These are phyloP conservation scores for Dallia pectoralis DNA, from an alignment of 2,797 vertebrate species.

Conservation along the genomic window DNA sequence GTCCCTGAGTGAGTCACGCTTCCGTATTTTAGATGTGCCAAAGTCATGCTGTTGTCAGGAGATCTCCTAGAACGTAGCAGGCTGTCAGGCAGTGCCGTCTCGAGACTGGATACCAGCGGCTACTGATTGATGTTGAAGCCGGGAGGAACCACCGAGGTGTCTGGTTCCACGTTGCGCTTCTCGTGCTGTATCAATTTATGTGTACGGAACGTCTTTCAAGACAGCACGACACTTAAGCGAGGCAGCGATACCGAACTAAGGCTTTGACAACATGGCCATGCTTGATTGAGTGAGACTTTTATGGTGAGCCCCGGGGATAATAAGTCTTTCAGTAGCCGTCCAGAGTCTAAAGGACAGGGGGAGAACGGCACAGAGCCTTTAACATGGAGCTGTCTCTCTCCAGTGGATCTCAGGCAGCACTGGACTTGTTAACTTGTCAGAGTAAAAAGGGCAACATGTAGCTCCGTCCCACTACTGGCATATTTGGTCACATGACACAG, in stretches of 20 bases:
- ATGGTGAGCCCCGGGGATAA: constrained; percentile 47
- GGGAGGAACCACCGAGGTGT: constrained; percentile 28
- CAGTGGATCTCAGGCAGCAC: background rate
- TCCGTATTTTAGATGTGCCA: constrained; percentile 41
- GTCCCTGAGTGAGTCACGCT: constrained; percentile 43
- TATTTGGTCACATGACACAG: constrained; percentile 12
- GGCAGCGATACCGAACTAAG: constrained; percentile 27
- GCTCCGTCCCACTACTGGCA: constrained; percentile 15
- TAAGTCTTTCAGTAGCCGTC: constrained; percentile 46
- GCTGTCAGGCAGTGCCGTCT: constrained; percentile 34
- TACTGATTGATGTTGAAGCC: constrained; percentile 40
- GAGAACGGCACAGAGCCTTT: constrained; percentile 16
- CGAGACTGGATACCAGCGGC: constrained; percentile 11
- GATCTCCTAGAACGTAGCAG: constrained; percentile 17
- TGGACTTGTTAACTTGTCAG: constrained; percentile 51
- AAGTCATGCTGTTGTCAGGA: constrained; percentile 53
- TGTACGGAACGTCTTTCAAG: constrained; percentile 10
- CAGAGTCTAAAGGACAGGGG: constrained; percentile 16
- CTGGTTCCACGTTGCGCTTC: constrained; percentile 32
- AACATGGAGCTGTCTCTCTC: background rate
- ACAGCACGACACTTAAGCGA: constrained; percentile 32
- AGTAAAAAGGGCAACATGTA: constrained; percentile 42
- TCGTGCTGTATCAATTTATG: constrained; percentile 35
- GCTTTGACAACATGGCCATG: constrained; percentile 36
- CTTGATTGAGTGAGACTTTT: constrained; percentile 56